These are phyloP conservation scores for Dryobota labecula DNA, from an alignment of 2,888 invertebrate genomes.

Conservation along the genomic window DNA sequence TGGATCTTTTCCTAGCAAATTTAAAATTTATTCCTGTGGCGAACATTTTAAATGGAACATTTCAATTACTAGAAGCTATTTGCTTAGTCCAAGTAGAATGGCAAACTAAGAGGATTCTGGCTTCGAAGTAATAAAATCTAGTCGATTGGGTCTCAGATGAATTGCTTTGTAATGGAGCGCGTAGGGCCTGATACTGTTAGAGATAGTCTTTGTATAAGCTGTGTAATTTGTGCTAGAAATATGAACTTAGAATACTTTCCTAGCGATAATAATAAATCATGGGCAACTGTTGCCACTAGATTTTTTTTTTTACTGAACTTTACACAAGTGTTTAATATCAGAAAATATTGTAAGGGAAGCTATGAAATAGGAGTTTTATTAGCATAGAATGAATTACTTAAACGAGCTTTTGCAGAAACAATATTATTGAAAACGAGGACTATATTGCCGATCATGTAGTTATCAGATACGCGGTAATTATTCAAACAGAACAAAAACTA, in stretches of 20 bases:
- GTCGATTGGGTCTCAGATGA: conserved; percentile 30
- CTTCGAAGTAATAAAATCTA: conserved; percentile 35
- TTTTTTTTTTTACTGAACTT: conserved; percentile 23
- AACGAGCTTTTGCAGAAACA: background rate
- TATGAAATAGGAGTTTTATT: conserved; percentile 12
- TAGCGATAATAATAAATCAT: conserved; percentile 18
- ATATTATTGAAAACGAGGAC: background rate
- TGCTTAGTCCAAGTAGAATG: conserved; percentile 17
- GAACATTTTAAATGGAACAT: conserved; percentile 49
- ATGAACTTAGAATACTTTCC: conserved; percentile 27
- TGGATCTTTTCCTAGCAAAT: conserved; percentile 23
- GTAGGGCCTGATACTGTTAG: background rate
- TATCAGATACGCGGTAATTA: background rate
- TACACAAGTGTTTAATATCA: background rate
- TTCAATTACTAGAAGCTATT: conserved; percentile 52
- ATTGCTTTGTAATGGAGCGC: conserved; percentile 31
- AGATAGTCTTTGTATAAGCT: background rate
- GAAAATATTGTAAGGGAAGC: conserved; percentile 1
- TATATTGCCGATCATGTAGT: background rate
- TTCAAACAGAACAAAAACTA: background rate
- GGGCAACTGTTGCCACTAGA: background rate
- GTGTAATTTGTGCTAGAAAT: conserved; percentile 1
- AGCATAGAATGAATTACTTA: conserved; percentile 7
- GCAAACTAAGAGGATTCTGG: conserved; percentile 26
- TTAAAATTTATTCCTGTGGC: conserved; percentile 41